Base-by-base conservation (phyloP, 2,113 vertebrate species). In the Sinosuthora webbiana region DNA sequence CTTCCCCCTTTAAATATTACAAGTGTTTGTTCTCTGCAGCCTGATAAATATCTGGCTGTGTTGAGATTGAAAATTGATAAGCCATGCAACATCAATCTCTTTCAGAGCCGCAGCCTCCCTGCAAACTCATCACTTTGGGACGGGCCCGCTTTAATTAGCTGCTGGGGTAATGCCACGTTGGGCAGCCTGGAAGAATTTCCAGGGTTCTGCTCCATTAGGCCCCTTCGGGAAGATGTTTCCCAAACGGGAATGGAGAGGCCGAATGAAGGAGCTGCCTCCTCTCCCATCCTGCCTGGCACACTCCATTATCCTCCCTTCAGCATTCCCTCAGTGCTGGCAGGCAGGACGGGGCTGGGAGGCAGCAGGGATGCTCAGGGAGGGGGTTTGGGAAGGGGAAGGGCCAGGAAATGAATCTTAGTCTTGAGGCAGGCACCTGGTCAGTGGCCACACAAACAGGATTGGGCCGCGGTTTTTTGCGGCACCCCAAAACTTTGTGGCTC, bases 51-150 rank as follows among this genome's bases (percentile, higher is more conserved):
- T 69, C 87, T 87, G 47, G 11, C 91, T 87, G 70, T 83, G 93
- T 63, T 71, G 91, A 94, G 93, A 94, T 73, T 70, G 89, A 95
- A 95, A 96, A 91, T 68, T 77, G 92, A 91, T 85, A 95, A 96
- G 71, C 89, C 85, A 16, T 83, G 79, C 86, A 47, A 44, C 84
- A 93, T 74, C 91, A 27, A 37, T 89, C 91, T 74, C 91, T 6
- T 35, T 71, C 94, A 49, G 39, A 20, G 5, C 15, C 11, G 0
- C 81, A 68, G 93, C 81, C 68, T 91, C 87, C 60, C 93, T 94
- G 90, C 79, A 79, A 92, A 86, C 85, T 79, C 93, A 74, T 87
- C 86, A 64, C 92, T 90, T 79, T 18, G 60, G 89, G 94, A 56
- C 5, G 1, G 85, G 64, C 69, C 60, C 49, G 3, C 44, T 45